Conservation (phyloP, 2,888 invertebrate genomes). For the Dryomyza anilis region DNA sequence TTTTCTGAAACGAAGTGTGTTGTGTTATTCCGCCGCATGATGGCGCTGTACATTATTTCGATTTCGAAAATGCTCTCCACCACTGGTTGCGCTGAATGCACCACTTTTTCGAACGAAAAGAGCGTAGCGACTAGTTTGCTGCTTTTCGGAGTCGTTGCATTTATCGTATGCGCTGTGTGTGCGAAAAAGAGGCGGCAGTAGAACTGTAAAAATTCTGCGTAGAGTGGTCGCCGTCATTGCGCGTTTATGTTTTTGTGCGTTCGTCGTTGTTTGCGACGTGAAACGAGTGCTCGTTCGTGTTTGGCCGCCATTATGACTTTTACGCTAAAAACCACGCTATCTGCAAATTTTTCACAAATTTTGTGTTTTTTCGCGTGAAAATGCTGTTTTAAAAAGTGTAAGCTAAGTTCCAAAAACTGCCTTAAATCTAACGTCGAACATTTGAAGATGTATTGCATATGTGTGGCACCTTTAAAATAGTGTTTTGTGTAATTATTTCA, state of each 20-base stretch:
- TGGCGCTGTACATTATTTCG: constrained; percentile 17
- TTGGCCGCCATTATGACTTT: constrained; percentile 81
- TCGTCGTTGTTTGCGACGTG: constrained; percentile 8
- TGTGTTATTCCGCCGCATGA: constrained; percentile 8
- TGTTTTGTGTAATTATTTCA: too few species aligned
- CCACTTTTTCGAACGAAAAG: not conserved
- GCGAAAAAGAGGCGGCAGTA: not conserved
- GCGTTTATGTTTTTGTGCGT: not conserved
- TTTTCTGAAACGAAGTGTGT: not conserved
- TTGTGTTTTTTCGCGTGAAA: constrained; percentile 11
- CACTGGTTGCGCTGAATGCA: not conserved
- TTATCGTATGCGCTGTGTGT: not conserved
- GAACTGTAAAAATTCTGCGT: not conserved
- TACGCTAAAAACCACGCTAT: constrained; percentile 55
- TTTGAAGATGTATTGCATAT: not conserved
- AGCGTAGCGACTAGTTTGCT: not conserved
- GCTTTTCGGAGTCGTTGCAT: not conserved
- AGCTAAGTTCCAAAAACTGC: not conserved
- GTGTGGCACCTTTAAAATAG: not conserved
- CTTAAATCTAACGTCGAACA: not conserved
- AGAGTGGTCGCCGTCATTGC: constrained; percentile 11
- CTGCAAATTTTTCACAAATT: constrained; percentile 48
- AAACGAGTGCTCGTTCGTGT: constrained; percentile 18
- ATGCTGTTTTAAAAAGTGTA: not conserved
- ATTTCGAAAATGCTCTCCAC: constrained; percentile 11